These are phyloP conservation scores for Drosophila pandora DNA, from an alignment of 1,140 invertebrate genomes.

Conservation along the genomic window DNA sequence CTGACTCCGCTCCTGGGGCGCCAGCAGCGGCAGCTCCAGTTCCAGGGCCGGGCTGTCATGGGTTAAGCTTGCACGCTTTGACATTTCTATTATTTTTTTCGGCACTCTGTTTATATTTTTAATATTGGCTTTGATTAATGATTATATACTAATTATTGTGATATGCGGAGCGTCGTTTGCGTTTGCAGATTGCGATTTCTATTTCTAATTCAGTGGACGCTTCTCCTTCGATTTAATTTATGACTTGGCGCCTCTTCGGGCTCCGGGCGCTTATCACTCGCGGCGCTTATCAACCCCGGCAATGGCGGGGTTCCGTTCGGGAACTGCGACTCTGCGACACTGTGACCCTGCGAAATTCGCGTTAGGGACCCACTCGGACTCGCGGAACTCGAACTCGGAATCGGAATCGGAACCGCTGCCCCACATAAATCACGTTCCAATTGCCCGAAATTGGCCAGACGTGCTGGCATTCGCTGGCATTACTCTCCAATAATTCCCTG, in stretches of 20 bases:
- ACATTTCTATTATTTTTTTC: conserved; percentile 31
- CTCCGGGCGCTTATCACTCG: conserved; percentile 51
- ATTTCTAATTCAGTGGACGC: conserved; percentile 14
- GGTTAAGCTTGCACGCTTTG: conserved; percentile 52
- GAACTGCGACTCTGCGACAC: neutral
- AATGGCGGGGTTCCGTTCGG: conserved; percentile 32
- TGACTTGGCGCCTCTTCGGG: conserved; percentile 54
- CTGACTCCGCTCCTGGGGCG: conserved; percentile 55
- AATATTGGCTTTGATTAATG: conserved; percentile 32
- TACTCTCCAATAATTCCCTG: conserved; percentile 20
- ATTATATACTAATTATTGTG: conserved; percentile 55
- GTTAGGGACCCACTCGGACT: conserved; percentile 18
- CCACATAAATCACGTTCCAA: conserved; percentile 74
- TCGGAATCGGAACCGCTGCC: conserved; percentile 37
- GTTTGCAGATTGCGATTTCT: conserved; percentile 14
- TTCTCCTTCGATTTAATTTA: conserved; percentile 47
- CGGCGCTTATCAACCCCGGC: conserved; percentile 48
- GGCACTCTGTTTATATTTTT: conserved; percentile 29
- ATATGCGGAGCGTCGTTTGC: conserved; percentile 25
- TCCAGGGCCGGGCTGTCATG: conserved; percentile 49
- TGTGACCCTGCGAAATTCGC: conserved; percentile 2
- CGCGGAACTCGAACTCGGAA: conserved; percentile 20
- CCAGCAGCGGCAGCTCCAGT: conserved; percentile 54
- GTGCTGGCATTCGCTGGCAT: conserved; percentile 63
- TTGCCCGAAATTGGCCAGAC: conserved; percentile 63